phyloP scores from a whole-genome alignment of 2,113 vertebrate species.

The Xenotilapia caudafasciata region DNA sequence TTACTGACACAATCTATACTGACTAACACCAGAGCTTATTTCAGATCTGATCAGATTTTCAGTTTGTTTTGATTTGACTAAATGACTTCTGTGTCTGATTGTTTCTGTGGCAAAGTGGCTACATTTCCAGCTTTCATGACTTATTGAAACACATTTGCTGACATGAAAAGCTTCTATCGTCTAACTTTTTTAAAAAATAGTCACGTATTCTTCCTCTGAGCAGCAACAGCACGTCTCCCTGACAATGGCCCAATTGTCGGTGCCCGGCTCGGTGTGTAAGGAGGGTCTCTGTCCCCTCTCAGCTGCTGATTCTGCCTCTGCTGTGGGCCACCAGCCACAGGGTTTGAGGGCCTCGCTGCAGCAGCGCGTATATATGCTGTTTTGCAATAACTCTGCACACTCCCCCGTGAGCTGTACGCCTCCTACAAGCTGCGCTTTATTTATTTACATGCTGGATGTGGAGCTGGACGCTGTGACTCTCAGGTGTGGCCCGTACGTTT shows the following conservation, averaged over 20 bases:
- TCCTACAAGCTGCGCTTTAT: neutral
- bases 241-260: constrained; percentile 62
- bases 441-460: constrained; percentile 13
- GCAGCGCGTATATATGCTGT: neutral
- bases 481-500: constrained; percentile 6
- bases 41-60: neutral
- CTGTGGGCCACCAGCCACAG: neutral
- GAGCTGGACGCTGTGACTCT: neutral
- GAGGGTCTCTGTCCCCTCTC: constrained; percentile 45
- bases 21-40: neutral
- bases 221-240: constrained; percentile 21
- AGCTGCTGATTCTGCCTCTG: constrained; percentile 42
- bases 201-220: constrained; percentile 38
- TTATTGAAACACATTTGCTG: neutral
- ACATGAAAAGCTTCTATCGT: neutral
- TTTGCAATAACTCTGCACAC: neutral
- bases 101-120: neutral
- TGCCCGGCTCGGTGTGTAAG: constrained; percentile 60
- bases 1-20: neutral
- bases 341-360: constrained; percentile 11
- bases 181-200: neutral
- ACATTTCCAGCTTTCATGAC: neutral
- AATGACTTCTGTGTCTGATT: neutral
- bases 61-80: neutral
- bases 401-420: neutral